Conservation (phyloP, 2,888 invertebrate species). For the Dryobota labecula region DNA sequence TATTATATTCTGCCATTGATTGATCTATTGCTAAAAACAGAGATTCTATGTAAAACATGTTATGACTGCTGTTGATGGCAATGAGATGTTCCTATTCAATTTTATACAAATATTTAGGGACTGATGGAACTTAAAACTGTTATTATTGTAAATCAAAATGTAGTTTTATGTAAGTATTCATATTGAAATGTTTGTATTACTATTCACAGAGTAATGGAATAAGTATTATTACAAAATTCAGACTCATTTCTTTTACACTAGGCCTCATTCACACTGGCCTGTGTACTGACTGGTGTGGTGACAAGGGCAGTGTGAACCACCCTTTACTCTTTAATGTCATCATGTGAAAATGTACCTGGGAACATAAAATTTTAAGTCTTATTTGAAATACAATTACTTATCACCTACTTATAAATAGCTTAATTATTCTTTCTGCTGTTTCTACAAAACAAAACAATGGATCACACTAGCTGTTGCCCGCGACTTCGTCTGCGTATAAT, state of each 20-base stretch:
- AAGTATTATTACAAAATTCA: background rate
- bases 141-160: slow-evolving; percentile 2
- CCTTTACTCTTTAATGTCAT: background rate
- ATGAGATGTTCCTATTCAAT: background rate
- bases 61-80: background rate
- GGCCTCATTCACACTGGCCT: background rate
- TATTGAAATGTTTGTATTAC: background rate
- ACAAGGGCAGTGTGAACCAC: background rate
- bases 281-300: background rate
- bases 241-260: background rate
- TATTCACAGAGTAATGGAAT: background rate
- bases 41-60: background rate
- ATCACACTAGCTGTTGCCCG: too few relatives aligned
- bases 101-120: background rate
- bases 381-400: background rate
- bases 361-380: background rate
- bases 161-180: background rate
- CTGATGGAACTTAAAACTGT: background rate
- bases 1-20: background rate
- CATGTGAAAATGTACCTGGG: background rate
- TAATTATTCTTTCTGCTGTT: background rate
- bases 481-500: too few relatives aligned
- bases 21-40: background rate
- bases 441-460: background rate
- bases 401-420: background rate